Evolutionary conservation across 1,140 invertebrate species (phyloP).

Genomic region (Diachasmimorpha longicaudata): DNA sequence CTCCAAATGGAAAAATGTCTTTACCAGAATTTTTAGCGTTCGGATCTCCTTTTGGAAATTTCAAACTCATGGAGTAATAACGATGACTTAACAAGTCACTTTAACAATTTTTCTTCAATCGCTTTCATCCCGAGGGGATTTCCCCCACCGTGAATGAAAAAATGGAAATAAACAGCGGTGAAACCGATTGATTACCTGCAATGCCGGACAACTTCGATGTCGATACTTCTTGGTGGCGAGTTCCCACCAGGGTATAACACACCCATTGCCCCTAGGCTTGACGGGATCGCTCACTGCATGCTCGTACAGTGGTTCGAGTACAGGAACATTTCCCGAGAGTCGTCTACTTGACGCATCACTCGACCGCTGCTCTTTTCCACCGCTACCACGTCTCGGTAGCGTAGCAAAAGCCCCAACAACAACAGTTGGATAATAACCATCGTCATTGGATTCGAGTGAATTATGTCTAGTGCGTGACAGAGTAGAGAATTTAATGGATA

Average conservation of each 20-base stretch:
- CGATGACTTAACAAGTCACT: too few relatives aligned
- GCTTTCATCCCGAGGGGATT: too few relatives aligned
- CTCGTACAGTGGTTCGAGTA: constrained; percentile 60
- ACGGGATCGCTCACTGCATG: constrained; percentile 56
- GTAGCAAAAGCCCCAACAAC: constrained; percentile 41
- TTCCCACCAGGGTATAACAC: constrained; percentile 82
- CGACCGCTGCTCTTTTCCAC: constrained; percentile 25
- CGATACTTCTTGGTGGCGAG: constrained; percentile 76
- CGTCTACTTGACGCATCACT: constrained; percentile 40
- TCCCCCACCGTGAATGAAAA: too few relatives aligned
- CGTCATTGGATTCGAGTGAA: constrained; percentile 39
- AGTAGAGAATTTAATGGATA: background rate
- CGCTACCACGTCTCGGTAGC: constrained; percentile 44
- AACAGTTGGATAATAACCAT: background rate
- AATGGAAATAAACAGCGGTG: too few relatives aligned
- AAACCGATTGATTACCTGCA: constrained; percentile 61
- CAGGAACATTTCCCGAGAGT: constrained; percentile 49
- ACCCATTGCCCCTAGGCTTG: constrained; percentile 44
- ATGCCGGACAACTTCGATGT: constrained; percentile 74
- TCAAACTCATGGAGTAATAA: too few relatives aligned
- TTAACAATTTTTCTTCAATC: too few relatives aligned
- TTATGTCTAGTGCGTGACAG: constrained; percentile 40
- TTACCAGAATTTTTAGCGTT: too few relatives aligned
- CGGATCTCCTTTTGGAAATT: too few relatives aligned
- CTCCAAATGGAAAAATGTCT: too few relatives aligned